Percentiles rank a stretch among this genome's conserved stretches.
Conservation (phyloP, 1,140 invertebrate genomes). For the Drosophila nigrodunni region DNA sequence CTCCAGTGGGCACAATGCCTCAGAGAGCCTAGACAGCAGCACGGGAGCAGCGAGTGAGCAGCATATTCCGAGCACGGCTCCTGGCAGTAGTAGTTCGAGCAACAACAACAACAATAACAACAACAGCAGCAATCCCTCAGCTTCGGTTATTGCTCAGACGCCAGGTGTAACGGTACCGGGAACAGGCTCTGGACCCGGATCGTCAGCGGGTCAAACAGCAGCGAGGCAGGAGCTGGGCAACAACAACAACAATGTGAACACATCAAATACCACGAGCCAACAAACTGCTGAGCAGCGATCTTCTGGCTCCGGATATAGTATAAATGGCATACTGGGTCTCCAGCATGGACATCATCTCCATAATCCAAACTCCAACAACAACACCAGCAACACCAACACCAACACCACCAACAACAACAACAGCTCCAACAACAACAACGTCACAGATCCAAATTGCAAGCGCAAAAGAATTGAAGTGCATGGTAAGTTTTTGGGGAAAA, state of each 20-base stretch:
- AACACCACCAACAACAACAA: conserved; percentile 41
- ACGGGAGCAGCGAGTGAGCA: conserved; percentile 59
- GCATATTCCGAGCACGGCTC: conserved; percentile 31
- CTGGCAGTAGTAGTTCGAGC: conserved; percentile 38
- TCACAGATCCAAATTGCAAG: conserved; percentile 84
- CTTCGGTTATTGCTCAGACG: conserved; percentile 89
- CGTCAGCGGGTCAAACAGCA: not conserved
- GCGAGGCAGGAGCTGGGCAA: conserved; percentile 44
- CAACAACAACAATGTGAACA: conserved; percentile 76
- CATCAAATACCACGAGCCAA: conserved; percentile 38
- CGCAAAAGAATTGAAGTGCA: conserved; percentile 89
- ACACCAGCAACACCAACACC: conserved; percentile 86
- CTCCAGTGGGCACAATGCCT: conserved; percentile 76
- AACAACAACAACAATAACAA: conserved; percentile 54
- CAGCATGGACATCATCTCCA: conserved; percentile 86
- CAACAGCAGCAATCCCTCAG: conserved; percentile 27
- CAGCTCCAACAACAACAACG: conserved; percentile 35
- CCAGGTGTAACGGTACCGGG: conserved; percentile 57
- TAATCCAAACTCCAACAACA: conserved; percentile 88
- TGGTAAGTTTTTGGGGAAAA: conserved; percentile 84
- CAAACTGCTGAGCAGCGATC: conserved; percentile 85
- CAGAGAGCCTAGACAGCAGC: conserved; percentile 81
- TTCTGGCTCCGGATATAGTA: conserved; percentile 91
- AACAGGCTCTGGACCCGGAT: conserved; percentile 86
- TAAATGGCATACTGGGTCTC: conserved; percentile 97